These are phyloP conservation scores for Leuctra nigra DNA, from an alignment of 2,888 invertebrate genomes.

Conservation along the genomic window DNA sequence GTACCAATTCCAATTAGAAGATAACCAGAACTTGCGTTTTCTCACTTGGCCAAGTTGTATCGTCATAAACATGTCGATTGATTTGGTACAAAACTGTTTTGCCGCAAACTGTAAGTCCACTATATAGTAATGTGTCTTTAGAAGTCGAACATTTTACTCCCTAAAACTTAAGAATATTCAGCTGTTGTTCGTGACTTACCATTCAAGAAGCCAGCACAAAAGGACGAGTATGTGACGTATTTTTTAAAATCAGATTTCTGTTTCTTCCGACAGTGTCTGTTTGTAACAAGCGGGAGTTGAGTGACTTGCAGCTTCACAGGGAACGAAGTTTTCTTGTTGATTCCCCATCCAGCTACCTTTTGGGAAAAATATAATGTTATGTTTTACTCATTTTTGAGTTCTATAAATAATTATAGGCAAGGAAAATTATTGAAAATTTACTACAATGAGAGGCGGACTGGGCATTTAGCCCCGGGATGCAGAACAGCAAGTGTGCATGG, in stretches of 20 bases:
- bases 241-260: conserved; percentile 45
- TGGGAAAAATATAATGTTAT: conserved; percentile 5
- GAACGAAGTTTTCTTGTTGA: conserved; percentile 49
- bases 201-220: conserved; percentile 56
- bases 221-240: conserved; percentile 51
- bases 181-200: conserved; percentile 34
- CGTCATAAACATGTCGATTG: no score
- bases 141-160: no score
- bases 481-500: no score
- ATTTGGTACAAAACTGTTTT: no score
- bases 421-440: neutral
- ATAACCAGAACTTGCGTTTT: no score
- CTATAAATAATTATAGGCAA: neutral
- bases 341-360: conserved; percentile 47
- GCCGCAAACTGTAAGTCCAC: no score
- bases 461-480: no score
- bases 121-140: no score
- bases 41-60: no score
- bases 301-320: conserved; percentile 46
- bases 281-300: conserved; percentile 46
- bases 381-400: neutral
- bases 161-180: no score
- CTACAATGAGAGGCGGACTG: neutral
- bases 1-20: no score
- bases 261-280: conserved; percentile 45